Percentiles rank a stretch among this genome's conserved stretches.
Evolutionary conservation across 2,888 invertebrate genomes (phyloP).

Genomic region (Ornithoptera priamus): DNA sequence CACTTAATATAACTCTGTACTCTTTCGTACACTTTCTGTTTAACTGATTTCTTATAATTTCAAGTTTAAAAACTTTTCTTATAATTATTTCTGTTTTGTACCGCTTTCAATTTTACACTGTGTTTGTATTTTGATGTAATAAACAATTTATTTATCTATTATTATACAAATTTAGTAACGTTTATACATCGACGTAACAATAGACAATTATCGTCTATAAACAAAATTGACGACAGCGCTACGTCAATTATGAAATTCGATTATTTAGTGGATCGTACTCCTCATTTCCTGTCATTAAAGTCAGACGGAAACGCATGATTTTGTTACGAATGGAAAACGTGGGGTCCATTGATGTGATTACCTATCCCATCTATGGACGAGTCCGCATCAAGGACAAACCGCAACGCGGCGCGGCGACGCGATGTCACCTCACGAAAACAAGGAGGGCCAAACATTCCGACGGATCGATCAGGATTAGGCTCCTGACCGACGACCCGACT

Average conservation of each 20-base stretch:
- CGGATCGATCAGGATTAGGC: constrained; percentile 72
- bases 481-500: constrained; percentile 60
- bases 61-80: too few relatives aligned
- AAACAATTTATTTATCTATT: too few relatives aligned
- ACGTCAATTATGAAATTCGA: background rate
- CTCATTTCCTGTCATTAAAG: constrained; percentile 12
- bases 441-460: constrained; percentile 31
- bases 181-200: too few relatives aligned
- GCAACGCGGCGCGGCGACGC: constrained; percentile 29
- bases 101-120: too few relatives aligned
- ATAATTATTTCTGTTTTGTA: too few relatives aligned
- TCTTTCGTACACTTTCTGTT: too few relatives aligned
- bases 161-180: too few relatives aligned
- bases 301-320: constrained; percentile 14
- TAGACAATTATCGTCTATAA: background rate
- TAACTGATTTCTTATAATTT: too few relatives aligned
- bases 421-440: constrained; percentile 23
- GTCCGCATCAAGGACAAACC: constrained; percentile 22
- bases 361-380: constrained; percentile 18
- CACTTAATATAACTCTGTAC: too few relatives aligned
- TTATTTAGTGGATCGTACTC: background rate
- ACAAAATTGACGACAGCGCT: background rate
- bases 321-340: constrained; percentile 17
- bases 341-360: constrained; percentile 20
- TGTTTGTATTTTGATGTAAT: too few relatives aligned